Evolutionary conservation across 2,113 vertebrate species (phyloP).

Genomic region (Barbus barbus): DNA sequence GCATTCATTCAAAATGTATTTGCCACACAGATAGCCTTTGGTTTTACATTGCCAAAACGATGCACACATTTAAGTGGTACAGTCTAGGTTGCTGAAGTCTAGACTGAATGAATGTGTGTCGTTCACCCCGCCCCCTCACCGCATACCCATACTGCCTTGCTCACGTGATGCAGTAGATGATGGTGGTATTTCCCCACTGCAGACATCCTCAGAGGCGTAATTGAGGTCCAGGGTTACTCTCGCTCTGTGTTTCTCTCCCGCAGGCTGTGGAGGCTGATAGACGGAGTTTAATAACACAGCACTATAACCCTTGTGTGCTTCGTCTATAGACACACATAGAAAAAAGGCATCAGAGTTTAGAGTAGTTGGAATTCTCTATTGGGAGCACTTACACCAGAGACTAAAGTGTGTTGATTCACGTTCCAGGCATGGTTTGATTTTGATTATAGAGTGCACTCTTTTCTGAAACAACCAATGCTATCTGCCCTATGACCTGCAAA

Average conservation of each 20-base stretch:
- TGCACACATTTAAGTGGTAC: not conserved
- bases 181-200: slow-evolving; percentile 20
- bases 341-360: not conserved
- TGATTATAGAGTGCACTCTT: slow-evolving; percentile 34
- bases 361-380: slow-evolving; percentile 30
- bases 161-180: slow-evolving; percentile 34
- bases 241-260: not conserved
- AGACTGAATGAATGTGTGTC: slow-evolving; percentile 3
- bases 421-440: slow-evolving; percentile 28
- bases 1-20: not conserved
- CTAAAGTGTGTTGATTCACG: slow-evolving; percentile 42
- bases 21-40: not conserved
- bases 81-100: not conserved
- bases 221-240: slow-evolving; percentile 31
- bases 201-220: slow-evolving; percentile 28
- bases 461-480: slow-evolving; percentile 23
- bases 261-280: slow-evolving; percentile 12
- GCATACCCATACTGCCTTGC: slow-evolving; percentile 31
- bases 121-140: not conserved
- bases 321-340: slow-evolving; percentile 20
- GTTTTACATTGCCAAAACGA: not conserved
- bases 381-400: slow-evolving; percentile 28
- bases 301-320: slow-evolving; percentile 10
- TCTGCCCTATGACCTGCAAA: slow-evolving; percentile 31
- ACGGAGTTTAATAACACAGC: slow-evolving; percentile 29